Evolutionary conservation across 2,888 invertebrate genomes (phyloP).

Genomic region (Halictus quadricinctus): DNA sequence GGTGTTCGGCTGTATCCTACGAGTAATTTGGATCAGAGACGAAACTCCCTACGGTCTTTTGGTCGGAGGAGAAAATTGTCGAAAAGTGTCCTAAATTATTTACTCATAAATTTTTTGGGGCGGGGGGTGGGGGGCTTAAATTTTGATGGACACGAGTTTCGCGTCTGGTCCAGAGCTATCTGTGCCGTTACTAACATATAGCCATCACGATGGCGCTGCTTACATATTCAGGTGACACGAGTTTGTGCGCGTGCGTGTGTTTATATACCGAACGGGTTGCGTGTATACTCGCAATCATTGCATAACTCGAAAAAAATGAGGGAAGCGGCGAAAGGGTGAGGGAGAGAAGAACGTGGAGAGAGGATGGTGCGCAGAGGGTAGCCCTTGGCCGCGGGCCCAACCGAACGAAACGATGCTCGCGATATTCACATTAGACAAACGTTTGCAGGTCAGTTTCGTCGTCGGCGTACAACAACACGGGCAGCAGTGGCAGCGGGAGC

Average conservation of each 20-base stretch:
- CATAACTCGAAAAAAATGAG: constrained; percentile 62
- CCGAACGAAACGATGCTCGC: constrained; percentile 52
- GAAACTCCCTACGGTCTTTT: not conserved
- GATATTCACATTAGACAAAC: constrained; percentile 66
- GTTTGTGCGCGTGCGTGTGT: constrained; percentile 51
- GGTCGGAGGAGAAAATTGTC: not conserved
- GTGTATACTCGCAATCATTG: constrained; percentile 57
- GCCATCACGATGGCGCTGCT: not conserved
- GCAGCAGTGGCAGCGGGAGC: constrained; percentile 65
- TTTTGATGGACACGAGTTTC: not conserved
- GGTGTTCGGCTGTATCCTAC: not conserved
- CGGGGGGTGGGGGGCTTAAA: not conserved
- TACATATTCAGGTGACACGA: not conserved
- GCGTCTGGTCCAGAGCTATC: not conserved
- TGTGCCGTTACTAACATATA: constrained; percentile 20
- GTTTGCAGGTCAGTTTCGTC: constrained; percentile 79
- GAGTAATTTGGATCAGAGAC: not conserved
- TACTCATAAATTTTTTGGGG: not conserved
- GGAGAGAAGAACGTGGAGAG: not conserved
- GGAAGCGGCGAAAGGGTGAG: not conserved
- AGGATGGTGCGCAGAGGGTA: constrained; percentile 40
- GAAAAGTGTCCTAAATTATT: not conserved
- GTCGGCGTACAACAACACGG: constrained; percentile 73
- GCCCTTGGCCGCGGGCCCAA: constrained; percentile 77
- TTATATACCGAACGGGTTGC: constrained; percentile 27